These are phyloP conservation scores for Empis livida DNA, from an alignment of 2,888 invertebrate species.

Conservation along the genomic window DNA sequence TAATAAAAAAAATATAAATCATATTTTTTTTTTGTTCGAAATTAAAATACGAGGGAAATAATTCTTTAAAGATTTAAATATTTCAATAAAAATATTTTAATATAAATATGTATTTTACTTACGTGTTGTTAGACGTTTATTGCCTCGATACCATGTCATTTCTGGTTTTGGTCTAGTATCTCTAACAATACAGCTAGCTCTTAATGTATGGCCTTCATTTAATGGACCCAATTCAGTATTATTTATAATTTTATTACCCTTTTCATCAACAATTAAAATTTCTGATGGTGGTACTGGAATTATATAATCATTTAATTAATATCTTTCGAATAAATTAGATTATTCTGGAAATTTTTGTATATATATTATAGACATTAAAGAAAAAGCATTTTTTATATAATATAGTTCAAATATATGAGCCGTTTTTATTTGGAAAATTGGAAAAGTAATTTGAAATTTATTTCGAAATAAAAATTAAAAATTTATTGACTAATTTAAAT, in stretches of 20 bases:
- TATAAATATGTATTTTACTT: conserved; percentile 16
- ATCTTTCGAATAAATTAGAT: too few relatives aligned
- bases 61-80: not conserved
- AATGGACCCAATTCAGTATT: conserved; percentile 33
- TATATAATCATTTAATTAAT: not conserved
- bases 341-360: too few relatives aligned
- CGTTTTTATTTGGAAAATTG: too few relatives aligned
- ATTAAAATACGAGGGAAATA: not conserved
- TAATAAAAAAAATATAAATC: too few relatives aligned
- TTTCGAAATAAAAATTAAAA: too few relatives aligned
- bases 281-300: conserved; percentile 69
- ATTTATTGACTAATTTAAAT: too few relatives aligned
- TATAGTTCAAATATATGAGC: too few relatives aligned
- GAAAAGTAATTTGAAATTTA: too few relatives aligned
- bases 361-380: too few relatives aligned
- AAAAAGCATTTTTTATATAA: too few relatives aligned
- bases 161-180: conserved; percentile 76
- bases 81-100: not conserved
- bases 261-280: conserved; percentile 54
- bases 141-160: conserved; percentile 75
- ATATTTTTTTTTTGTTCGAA: too few relatives aligned
- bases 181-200: conserved; percentile 41
- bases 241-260: conserved; percentile 48
- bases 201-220: conserved; percentile 32
- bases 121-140: conserved; percentile 44